Conservation (phyloP, 2,113 vertebrate species). For the Grallaria varia region DNA sequence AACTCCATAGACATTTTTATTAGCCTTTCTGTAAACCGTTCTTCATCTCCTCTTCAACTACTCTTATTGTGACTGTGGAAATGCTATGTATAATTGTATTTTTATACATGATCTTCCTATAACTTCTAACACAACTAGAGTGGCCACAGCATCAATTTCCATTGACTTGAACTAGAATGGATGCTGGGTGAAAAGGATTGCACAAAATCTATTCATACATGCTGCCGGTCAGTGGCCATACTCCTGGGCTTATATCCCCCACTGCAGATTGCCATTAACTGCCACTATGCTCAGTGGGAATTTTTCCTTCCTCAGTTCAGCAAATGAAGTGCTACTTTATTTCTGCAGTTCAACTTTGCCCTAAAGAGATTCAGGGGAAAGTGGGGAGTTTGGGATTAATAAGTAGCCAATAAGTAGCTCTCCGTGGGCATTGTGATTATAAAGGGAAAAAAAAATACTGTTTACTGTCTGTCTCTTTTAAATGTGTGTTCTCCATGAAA, state of each 20-base stretch:
- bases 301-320: background rate
- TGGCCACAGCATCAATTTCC: background rate
- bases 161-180: background rate
- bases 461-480: background rate
- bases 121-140: background rate
- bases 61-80: background rate
- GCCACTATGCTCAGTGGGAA: background rate
- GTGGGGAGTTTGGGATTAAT: background rate
- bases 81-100: background rate
- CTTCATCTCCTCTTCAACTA: background rate
- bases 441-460: background rate
- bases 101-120: background rate
- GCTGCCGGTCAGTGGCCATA: background rate
- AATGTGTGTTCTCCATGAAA: background rate
- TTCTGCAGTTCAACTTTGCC: background rate
- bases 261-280: background rate
- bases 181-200: background rate
- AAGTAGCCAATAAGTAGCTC: background rate
- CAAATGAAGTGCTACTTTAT: background rate
- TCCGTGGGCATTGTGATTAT: background rate
- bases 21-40: background rate
- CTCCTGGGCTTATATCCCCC: background rate
- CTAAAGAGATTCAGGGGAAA: background rate
- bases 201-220: background rate
- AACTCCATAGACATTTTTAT: background rate